Base-by-base conservation (phyloP, 2,797 vertebrate genomes). In the Urocyon cinereoargenteus region DNA sequence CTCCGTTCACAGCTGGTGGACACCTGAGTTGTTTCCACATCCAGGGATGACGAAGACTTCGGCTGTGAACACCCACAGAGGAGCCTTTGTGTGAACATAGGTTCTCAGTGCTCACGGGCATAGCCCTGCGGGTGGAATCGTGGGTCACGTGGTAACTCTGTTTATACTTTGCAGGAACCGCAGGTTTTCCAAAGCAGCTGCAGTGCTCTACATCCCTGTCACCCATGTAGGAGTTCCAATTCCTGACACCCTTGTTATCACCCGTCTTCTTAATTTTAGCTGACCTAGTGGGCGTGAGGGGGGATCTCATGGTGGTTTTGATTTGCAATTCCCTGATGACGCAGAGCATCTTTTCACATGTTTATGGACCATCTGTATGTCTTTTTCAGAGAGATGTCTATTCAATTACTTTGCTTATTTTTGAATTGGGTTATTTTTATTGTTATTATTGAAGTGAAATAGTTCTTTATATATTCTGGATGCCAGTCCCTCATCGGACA, bases 331-430 rank as follows among this genome's bases (percentile, higher is more conserved):
- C 86, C n/a, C 55, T 68, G 49, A 95, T 89, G 73, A 77, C 57
- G 62, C 12, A 49, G 53, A 88, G 45, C 64, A 77, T 61, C 31
- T 86, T 57, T 90, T 72, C 61, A 77, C 22, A 22, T 31, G 59
- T 36, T 94, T n/a, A 57, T 24, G 82, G 55, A 49, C n/a, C 55
- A 70, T 59, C 53, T 93, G 81, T 12, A 57, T 28, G 34, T 86
- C 40, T 78, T 82, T 70, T 87, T 16, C 70, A 28, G 51, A 97
- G 40, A 81, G 91, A 66, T 62, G 19, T 62, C 79, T 94, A 51
- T 55, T 72, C 83, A 82, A 59, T 77, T 36, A 45, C 6, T 87
- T 75, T 40, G 36, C 51, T 92, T 40, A 88, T 61, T 88, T 91
- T 87, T 87, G 0, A 28, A 62, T 36, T 51, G 28, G 5, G 24